Evolutionary conservation across 1,140 invertebrate species (phyloP), one percentile per base, ranked within the genome.

Genomic region (Bombyx mori): DNA sequence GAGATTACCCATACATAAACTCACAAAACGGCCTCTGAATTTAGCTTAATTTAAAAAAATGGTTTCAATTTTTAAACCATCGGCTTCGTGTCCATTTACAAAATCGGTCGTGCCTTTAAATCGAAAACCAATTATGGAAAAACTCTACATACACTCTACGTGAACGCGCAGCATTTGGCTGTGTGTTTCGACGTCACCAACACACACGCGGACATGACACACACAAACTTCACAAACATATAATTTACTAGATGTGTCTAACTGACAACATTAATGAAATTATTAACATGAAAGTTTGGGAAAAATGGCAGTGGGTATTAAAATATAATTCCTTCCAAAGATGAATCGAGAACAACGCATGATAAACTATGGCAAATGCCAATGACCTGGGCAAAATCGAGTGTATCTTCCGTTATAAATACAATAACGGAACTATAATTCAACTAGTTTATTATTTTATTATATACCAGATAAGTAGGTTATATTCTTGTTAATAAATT

Each of bases 121-220:
- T 82, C 79, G 79, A 79, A 79, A 82, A 82, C 73, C 79, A 79
- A 82, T 79, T 82, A 82, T 71, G 74, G 76, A 79, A 79, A 82
- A 82, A 76, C 66, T 78, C 62, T 63, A 77, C 71, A 75, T 71
- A 78, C 71, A 54, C 7, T 18, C 68, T 72, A 74, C 71, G 76
- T 52, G 59, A 58, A 69, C 56, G 66, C 63, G 69, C 70, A 69
- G 68, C 2, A 2, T 35, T 70, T 65, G 61, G 60, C 60, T 64
- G 60, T 61, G 63, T 63, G 44, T 56, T 65, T 54, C 42, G 35
- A 12, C 26, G 60, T 60, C 50, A 54, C 52, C 49, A 54, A 54
- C 22, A 26, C 54, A 51, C 9, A 44, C 54, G 44, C 43, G 46
- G 22, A 22, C 42, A 12, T n/a, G 12, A 22, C 48, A 35, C 26